phyloP scores from a whole-genome alignment of 1,140 invertebrate species.

The Drosophila albomicans region DNA sequence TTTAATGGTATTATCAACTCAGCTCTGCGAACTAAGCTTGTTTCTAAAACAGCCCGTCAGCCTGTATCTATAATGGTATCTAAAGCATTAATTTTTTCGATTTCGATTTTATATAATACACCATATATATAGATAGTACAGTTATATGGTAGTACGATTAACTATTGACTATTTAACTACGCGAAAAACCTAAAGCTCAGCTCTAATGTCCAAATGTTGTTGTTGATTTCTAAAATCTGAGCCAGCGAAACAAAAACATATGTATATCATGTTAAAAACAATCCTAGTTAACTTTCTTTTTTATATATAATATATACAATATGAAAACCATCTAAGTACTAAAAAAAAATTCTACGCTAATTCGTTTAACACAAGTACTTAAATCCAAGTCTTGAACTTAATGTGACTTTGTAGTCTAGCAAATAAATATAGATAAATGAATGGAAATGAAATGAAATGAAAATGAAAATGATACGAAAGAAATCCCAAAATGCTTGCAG shows the following conservation, averaged over 20 bases:
- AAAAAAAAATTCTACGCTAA: constrained; percentile 51
- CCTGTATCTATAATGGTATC: constrained; percentile 38
- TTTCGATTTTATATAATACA: constrained; percentile 45
- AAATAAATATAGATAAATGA: constrained; percentile 48
- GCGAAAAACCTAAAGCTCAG: constrained; percentile 53
- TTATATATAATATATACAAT: not conserved
- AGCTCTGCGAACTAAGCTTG: constrained; percentile 75
- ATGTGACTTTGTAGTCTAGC: constrained; percentile 66
- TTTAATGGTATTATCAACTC: constrained; percentile 61
- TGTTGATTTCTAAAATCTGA: constrained; percentile 80
- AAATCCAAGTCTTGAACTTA: constrained; percentile 65
- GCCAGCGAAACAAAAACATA: constrained; percentile 44
- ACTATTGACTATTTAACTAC: constrained; percentile 43
- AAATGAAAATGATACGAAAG: constrained; percentile 25
- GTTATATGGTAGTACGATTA: constrained; percentile 26
- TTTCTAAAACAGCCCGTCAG: constrained; percentile 64
- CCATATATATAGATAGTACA: constrained; percentile 17
- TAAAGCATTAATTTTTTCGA: constrained; percentile 65
- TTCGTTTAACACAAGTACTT: constrained; percentile 68
- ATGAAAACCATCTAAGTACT: constrained; percentile 4
- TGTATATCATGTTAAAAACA: constrained; percentile 69
- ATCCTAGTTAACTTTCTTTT: constrained; percentile 47
- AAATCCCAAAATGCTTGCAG: constrained; percentile 31
- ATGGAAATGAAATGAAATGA: constrained; percentile 12
- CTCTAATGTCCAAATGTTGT: constrained; percentile 69